These are phyloP conservation scores for Myanophis thanlyinensis DNA, from an alignment of 2,113 vertebrate species.

Conservation along the genomic window DNA sequence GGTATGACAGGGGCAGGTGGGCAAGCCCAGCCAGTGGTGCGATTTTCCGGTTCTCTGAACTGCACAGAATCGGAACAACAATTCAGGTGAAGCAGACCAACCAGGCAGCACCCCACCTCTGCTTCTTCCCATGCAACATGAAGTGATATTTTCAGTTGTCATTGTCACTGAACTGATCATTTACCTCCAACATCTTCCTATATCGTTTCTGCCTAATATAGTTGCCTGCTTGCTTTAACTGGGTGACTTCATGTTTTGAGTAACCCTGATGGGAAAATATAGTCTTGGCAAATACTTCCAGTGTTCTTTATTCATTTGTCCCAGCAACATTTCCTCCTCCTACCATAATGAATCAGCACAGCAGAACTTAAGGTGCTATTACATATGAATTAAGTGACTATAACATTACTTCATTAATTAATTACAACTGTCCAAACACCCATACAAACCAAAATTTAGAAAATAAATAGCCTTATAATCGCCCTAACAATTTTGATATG, in stretches of 20 bases:
- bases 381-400: slow-evolving; percentile 44
- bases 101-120: no score
- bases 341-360: neutral
- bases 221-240: neutral
- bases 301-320: neutral
- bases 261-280: neutral
- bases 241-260: neutral
- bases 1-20: no score
- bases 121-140: neutral
- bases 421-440: slow-evolving; percentile 58
- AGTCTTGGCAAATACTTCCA: neutral
- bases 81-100: no score
- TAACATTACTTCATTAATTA: slow-evolving; percentile 57
- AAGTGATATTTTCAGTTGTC: neutral
- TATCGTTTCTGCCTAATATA: neutral
- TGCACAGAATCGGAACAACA: no score
- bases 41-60: no score
- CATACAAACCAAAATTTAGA: slow-evolving; percentile 48
- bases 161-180: neutral
- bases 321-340: neutral
- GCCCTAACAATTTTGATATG: slow-evolving; percentile 46
- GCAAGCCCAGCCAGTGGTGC: no score
- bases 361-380: neutral
- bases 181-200: neutral
- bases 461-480: slow-evolving; percentile 49